Conservation (phyloP, 2,797 vertebrate genomes). For the Catamblyrhynchus diadema region DNA sequence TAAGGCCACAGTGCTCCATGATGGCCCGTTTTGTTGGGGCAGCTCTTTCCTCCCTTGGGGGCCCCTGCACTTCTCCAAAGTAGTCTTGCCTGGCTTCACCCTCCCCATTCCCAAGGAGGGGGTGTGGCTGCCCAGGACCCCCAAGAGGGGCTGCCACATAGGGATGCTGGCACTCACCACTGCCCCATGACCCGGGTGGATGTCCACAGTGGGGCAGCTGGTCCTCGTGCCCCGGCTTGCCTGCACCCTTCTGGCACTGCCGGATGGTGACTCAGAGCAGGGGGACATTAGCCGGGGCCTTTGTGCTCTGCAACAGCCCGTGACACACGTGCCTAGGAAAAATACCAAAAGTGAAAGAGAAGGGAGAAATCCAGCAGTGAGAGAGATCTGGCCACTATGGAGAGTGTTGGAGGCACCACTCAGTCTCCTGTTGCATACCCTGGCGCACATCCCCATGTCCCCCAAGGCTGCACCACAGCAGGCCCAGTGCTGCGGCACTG, state of each 20-base stretch:
- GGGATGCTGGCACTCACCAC: neutral
- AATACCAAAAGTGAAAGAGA: neutral
- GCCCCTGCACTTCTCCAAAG: neutral
- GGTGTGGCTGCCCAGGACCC: neutral
- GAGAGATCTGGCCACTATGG: neutral
- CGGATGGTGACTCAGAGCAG: neutral
- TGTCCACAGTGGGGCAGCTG: neutral
- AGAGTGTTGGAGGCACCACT: neutral
- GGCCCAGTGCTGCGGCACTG: neutral
- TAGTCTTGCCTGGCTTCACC: neutral
- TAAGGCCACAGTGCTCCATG: neutral
- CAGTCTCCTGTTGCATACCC: fast-evolving
- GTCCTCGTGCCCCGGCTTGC: neutral
- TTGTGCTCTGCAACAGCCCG: neutral
- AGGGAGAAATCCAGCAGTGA: neutral
- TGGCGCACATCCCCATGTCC: fast-evolving
- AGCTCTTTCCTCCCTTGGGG: fast-evolving
- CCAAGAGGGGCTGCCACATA: fast-evolving
- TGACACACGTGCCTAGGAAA: neutral
- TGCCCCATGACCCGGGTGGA: fast-evolving
- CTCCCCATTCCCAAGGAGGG: neutral
- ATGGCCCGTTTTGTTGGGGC: neutral
- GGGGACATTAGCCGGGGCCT: neutral
- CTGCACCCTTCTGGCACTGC: neutral
- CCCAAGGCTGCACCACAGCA: neutral